These are phyloP conservation scores for Bombus soroeensis DNA, from an alignment of 1,140 invertebrate genomes.

Conservation along the genomic window DNA sequence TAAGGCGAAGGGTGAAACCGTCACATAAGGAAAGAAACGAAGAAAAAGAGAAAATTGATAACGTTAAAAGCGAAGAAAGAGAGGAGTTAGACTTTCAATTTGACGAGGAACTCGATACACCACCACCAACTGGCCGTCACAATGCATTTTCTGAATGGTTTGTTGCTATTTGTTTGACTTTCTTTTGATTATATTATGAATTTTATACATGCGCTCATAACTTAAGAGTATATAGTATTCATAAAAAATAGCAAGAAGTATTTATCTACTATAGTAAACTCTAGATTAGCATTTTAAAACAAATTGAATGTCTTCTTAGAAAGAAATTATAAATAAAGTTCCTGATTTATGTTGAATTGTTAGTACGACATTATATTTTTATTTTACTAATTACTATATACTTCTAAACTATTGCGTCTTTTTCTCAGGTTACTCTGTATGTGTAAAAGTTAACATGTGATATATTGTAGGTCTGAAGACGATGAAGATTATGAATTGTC, in stretches of 20 bases:
- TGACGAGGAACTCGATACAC: constrained; percentile 95
- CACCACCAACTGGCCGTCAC: constrained; percentile 87
- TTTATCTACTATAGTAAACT: background rate
- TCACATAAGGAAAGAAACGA: constrained; percentile 80
- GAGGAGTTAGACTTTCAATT: constrained; percentile 98
- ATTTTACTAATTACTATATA: background rate
- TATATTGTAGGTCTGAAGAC: constrained; percentile 86
- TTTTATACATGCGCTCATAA: background rate
- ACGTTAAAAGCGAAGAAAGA: constrained; percentile 84
- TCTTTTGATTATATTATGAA: background rate
- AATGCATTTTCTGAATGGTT: constrained; percentile 92
- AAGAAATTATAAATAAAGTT: background rate
- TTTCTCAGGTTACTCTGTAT: background rate
- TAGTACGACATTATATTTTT: background rate
- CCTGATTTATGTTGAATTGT: background rate
- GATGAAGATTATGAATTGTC: constrained; percentile 94
- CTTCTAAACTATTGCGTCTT: background rate
- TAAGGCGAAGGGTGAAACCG: constrained; percentile 83
- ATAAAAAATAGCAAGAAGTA: background rate
- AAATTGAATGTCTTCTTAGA: background rate
- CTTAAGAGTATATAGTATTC: background rate
- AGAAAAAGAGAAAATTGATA: constrained; percentile 76
- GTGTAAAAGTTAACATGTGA: background rate
- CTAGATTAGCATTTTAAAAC: background rate
- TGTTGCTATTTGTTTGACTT: constrained; percentile 38